phyloP scores from a whole-genome alignment of 2,888 invertebrate genomes.

The Arctia plantaginis region DNA sequence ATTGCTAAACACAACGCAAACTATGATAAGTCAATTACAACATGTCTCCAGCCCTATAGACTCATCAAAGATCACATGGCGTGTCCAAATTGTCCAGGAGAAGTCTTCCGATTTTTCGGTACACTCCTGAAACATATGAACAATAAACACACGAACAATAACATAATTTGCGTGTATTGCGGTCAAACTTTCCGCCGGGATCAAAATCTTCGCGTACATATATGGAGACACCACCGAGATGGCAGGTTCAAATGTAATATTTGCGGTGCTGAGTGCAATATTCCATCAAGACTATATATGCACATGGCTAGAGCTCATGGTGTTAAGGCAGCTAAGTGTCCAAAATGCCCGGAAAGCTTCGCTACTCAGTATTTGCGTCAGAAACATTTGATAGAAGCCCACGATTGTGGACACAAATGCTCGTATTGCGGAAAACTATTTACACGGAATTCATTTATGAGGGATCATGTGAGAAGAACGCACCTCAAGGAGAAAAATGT shows the following conservation, averaged over 20 bases:
- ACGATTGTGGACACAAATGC: constrained; percentile 79
- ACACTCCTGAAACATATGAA: constrained; percentile 81
- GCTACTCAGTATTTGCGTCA: constrained; percentile 83
- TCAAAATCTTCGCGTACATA: constrained; percentile 78
- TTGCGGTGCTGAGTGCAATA: constrained; percentile 77
- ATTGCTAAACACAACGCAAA: constrained; percentile 75
- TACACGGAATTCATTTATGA: constrained; percentile 76
- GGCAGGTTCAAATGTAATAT: constrained; percentile 78
- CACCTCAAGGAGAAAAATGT: constrained; percentile 81
- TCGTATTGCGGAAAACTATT: constrained; percentile 78
- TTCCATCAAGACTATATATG: constrained; percentile 80
- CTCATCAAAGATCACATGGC: constrained; percentile 78
- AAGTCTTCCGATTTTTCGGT: constrained; percentile 79
- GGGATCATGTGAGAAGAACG: constrained; percentile 75
- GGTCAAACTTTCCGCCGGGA: constrained; percentile 79
- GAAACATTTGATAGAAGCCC: constrained; percentile 85
- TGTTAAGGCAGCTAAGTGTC: constrained; percentile 79
- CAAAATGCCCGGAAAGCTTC: constrained; percentile 78
- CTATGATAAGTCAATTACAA: constrained; percentile 78
- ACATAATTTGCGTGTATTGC: constrained; percentile 81
- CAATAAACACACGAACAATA: constrained; percentile 78
- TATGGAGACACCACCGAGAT: constrained; percentile 80
- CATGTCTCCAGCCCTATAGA: constrained; percentile 77
- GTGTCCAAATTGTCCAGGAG: constrained; percentile 75
- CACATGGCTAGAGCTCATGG: constrained; percentile 82